Evolutionary conservation across 1,140 invertebrate species (phyloP).

Genomic region (Euura lappo): DNA sequence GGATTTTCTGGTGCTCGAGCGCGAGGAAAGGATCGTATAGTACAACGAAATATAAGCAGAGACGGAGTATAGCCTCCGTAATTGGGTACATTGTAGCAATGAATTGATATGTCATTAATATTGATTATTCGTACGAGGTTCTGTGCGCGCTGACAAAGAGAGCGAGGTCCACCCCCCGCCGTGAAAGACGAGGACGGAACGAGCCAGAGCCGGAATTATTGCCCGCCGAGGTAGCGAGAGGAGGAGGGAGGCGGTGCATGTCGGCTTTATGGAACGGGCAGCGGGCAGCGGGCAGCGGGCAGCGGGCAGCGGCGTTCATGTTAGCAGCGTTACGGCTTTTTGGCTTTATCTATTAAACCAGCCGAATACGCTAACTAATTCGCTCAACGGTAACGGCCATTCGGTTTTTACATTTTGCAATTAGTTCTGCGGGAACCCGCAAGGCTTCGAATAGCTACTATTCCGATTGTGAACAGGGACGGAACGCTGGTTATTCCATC

Average conservation of each 20-base stretch:
- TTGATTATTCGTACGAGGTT: constrained; percentile 36
- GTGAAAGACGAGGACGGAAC: no score
- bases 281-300: background rate
- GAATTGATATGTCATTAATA: constrained; percentile 56
- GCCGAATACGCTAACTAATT: background rate
- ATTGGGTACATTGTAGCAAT: constrained; percentile 48
- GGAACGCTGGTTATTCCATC: no score
- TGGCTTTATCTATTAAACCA: background rate
- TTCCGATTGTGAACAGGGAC: no score
- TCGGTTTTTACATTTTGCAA: background rate
- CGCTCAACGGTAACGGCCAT: background rate
- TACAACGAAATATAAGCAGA: constrained; percentile 11
- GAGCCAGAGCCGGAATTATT: background rate
- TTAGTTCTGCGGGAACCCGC: constrained; percentile 16
- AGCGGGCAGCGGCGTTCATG: background rate
- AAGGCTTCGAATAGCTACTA: no score
- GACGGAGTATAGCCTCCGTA: constrained; percentile 38
- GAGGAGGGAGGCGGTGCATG: background rate
- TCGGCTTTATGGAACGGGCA: background rate
- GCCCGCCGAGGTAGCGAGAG: background rate
- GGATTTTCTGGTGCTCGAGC: background rate
- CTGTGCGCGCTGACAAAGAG: no score
- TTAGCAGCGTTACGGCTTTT: constrained; percentile 4
- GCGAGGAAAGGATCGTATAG: constrained; percentile 6
- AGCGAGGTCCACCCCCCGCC: no score